Base-by-base conservation (phyloP, 2,797 vertebrate genomes). In the Phoeniculus purpureus region DNA sequence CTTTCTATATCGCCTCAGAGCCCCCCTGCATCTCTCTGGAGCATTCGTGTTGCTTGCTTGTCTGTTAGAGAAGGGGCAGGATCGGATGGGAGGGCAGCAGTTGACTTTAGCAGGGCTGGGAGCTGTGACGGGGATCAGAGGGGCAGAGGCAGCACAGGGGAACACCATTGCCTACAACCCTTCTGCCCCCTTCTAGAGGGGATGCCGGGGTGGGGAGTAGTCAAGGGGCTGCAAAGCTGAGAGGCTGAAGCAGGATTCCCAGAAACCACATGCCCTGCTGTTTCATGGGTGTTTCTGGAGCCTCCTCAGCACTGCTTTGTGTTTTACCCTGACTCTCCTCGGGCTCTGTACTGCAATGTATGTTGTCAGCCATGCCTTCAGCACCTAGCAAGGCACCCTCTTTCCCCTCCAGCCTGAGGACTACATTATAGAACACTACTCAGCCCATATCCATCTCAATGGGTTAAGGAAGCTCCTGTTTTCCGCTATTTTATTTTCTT, bases 201-300 rank as follows among this genome's bases (percentile, higher is more conserved):
- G 7, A 12, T 60, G 45, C 13, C 0, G 0, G 15, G 4, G 3
- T 67, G 45, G 23, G 8, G 12, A 56, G 31, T 1, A 0, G 32
- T 22, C 2, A 3, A 2, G 2, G 32, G 1, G 2, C 55, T 94
- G n/a, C 0, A 0, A 18, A 68, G 32, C 72, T 66, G 37, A 62
- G 65, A 55, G 45, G 29, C 40, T 7, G 50, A 67, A 45, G 26
- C 1, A 2, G 21, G 1, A 13, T 59, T 87, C 62, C 26, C 45
- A 62, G 61, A 51, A 73, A 56, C 43, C 17, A 9, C 0, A 0
- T 77, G 40, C 19, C 58, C 17, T 82, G 15, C 37, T 65, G 12
- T 51, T 74, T 64, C n/a, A 10, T 40, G 67, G 34, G 9, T 72
- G 7, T 68, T 92, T 64, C 54, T 83, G 62, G 81, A 64, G 51